These are phyloP conservation scores for Threskiornis aethiopicus DNA, from an alignment of 2,797 vertebrate species.

Conservation along the genomic window DNA sequence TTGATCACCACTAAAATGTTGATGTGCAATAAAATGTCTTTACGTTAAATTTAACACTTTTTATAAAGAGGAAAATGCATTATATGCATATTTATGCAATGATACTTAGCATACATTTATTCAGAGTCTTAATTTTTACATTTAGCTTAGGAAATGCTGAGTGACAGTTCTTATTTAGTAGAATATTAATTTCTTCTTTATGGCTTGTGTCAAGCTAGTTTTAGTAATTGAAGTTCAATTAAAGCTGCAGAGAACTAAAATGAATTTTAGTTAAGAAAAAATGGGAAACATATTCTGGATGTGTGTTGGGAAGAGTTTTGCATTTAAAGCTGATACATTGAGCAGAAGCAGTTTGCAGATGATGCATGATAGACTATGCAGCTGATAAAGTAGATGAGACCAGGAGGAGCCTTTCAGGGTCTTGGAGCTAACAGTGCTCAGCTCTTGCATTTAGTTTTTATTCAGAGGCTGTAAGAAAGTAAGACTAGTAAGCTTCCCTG, in stretches of 20 bases:
- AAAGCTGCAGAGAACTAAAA: constrained; percentile 16
- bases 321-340: not conserved
- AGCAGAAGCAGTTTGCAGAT: not conserved
- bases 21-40: constrained; percentile 18
- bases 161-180: constrained; percentile 62
- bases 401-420: not conserved
- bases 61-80: not conserved
- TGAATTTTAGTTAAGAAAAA: constrained; percentile 27
- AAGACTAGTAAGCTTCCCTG: not conserved
- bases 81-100: constrained; percentile 60
- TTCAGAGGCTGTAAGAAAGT: not conserved
- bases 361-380: not conserved
- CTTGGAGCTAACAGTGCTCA: not conserved
- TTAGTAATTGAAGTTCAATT: constrained; percentile 63
- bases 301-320: not conserved
- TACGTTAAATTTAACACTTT: constrained; percentile 28
- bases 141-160: constrained; percentile 57
- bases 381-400: not conserved
- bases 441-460: not conserved
- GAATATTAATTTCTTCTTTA: constrained; percentile 55
- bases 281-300: not conserved
- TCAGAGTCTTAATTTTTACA: constrained; percentile 63
- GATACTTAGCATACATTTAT: constrained; percentile 61
- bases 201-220: constrained; percentile 54
- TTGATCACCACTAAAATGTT: not conserved